Base-by-base conservation (phyloP, 2,113 vertebrate species). In the Capra hircus region DNA sequence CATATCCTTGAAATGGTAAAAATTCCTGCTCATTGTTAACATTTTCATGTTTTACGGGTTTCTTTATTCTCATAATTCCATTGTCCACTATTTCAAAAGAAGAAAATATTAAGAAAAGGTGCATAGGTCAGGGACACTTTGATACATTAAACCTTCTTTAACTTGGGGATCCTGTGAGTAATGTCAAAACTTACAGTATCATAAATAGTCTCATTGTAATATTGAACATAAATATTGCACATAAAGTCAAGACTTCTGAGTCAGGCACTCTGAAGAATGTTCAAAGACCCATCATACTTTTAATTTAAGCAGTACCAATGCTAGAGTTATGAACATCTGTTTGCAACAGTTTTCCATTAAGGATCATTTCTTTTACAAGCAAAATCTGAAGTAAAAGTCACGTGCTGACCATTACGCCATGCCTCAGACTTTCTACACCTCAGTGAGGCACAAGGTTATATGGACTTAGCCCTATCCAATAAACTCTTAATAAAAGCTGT, bases 271-370 rank as follows among this genome's bases (percentile, higher is more conserved):
- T 92, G 97, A 94, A 98, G 97, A 95, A 98, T 84, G 64, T 98
- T 98, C 97, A 98, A 98, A 99, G 97, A 88, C 3, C 0, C 87
- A 86, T 57, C 90, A 28, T 97, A 86, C 85, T 97, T 97, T 98
- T 96, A 97, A 94, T 55, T 93, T 85, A 62, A 96, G 93, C 96
- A 97, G 92, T 78, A 85, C 48, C n/a, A 80, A 84, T 95, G 0
- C 80, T 96, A 81, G 77, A 96, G 82, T 80, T 98, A 82, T 2
- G 90, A 97, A 98, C 98, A 98, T 98, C 97, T 99, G 98, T 98
- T 98, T 97, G 86, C 94, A 98, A 98, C 91, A 95, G 96, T 98
- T 98, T 97, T 98, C 97, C 97, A 97, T 95, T 95, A 96, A 98
- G 89, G 59, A 74, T 95, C 96, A 40, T 80, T 97, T 82, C 53